Base-by-base conservation (phyloP, 2,797 vertebrate genomes). In the Naso thynnoides region DNA sequence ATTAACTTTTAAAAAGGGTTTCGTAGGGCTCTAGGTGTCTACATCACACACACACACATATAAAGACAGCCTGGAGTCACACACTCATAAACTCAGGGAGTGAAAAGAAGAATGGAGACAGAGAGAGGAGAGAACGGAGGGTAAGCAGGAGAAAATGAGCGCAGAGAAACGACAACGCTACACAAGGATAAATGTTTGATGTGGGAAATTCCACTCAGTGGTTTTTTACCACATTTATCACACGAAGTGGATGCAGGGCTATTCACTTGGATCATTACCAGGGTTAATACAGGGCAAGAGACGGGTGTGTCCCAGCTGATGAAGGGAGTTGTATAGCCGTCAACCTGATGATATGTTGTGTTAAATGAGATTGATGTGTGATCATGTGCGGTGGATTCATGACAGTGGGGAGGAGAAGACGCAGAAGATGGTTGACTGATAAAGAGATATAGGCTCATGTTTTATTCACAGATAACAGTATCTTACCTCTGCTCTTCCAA, bases 1-100 rank as follows among this genome's bases (percentile, higher is more conserved):
- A 95, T 95, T 95, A 96, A 96, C 95, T 96, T 95, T 95, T 95
- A 95, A 92, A 94, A 95, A 96, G 95, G 96, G 95, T 96, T 95
- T 95, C 89, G 29, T 90, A 92, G 90, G 93, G 90, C 92, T 94
- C 87, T 89, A 88, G 91, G 93, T 92, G 86, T 91, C 92, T 93
- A 88, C 93, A 91, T 93, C 91, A 85, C 86, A 86, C 83, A 71
- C 86, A 71, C 76, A 84, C 84, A 85, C 82, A 74, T 78, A 88
- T 80, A 88, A 88, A 80, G 76, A 87, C 84, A 80, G 87, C 91
- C 90, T 89, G 76, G 78, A 92, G 90, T 89, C 92, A 90, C 91
- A 90, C 89, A 90, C 88, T 85, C 88, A 84, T 75, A 85, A 83
- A 79, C 83, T 86, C 81, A 78, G 55, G 33, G 73, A 86, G 73